Percentiles rank a stretch among this genome's conserved stretches.
phyloP scores from a whole-genome alignment of 2,797 vertebrate genomes.

The Acridotheres tristis region DNA sequence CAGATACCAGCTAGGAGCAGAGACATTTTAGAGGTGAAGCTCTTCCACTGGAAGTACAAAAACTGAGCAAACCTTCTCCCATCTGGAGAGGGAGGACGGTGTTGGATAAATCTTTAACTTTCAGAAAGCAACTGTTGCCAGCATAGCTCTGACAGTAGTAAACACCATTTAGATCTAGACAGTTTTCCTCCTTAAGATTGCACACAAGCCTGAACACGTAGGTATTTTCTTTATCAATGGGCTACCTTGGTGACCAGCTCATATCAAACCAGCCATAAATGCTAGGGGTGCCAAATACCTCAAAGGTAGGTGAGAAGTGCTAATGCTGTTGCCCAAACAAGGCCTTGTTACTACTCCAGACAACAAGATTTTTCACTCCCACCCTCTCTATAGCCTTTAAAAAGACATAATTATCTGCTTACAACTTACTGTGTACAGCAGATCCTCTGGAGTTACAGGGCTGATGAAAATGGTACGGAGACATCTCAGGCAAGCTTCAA shows the following conservation, averaged over 20 bases:
- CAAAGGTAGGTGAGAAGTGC: not conserved
- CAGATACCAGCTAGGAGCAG: not conserved
- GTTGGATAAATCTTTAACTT: not conserved
- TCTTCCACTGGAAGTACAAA: not conserved
- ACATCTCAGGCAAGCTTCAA: conserved; percentile 96
- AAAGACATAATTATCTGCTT: not conserved
- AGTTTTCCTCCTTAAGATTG: not conserved
- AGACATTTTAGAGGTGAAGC: not conserved
- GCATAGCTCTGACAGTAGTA: not conserved
- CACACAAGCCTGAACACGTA: not conserved
- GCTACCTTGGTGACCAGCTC: not conserved
- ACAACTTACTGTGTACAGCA: conserved; percentile 92
- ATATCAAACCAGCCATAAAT: not conserved
- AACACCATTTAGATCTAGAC: not conserved
- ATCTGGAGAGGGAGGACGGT: not conserved
- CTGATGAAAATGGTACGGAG: conserved; percentile 97
- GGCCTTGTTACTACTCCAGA: not conserved
- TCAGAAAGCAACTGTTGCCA: not conserved
- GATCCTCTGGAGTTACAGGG: conserved; percentile 95
- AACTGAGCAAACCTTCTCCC: not conserved
- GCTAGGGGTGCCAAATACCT: not conserved
- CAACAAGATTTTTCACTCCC: not conserved
- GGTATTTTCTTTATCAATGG: not conserved
- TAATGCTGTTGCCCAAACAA: not conserved
- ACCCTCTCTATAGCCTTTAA: not conserved